phyloP scores from a whole-genome alignment of 2,113 vertebrate genomes.

The Setophaga coronata region DNA sequence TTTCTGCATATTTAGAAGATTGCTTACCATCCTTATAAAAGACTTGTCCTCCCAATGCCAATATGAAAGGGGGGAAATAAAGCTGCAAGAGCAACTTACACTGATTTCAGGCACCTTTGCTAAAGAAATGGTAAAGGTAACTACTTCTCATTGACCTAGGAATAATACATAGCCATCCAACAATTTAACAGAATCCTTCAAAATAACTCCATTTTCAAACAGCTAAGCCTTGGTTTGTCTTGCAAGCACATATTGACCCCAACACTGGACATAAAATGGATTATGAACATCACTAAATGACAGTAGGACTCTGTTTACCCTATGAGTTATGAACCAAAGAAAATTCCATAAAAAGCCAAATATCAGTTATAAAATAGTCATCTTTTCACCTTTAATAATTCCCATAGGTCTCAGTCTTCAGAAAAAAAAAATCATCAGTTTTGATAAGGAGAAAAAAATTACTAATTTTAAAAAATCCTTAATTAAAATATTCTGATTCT shows the following conservation, averaged over 20 bases:
- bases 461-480: neutral
- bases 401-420: neutral
- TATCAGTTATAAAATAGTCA: neutral
- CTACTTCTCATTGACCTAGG: neutral
- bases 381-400: neutral
- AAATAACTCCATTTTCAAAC: neutral
- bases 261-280: neutral
- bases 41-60: slow-evolving; percentile 32
- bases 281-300: neutral
- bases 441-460: neutral
- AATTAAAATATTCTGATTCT: neutral
- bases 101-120: neutral
- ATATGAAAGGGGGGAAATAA: neutral
- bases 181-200: neutral
- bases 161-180: neutral
- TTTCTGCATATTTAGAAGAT: slow-evolving; percentile 32
- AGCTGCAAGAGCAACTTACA: neutral
- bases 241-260: neutral
- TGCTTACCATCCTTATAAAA: slow-evolving; percentile 60
- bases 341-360: neutral
- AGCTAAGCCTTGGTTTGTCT: neutral
- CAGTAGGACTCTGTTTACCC: neutral
- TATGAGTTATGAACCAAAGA: neutral
- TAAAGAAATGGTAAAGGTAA: neutral
- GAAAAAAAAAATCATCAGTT: neutral